Conservation (phyloP, 2,113 vertebrate species). For the Vulpes lagopus region DNA sequence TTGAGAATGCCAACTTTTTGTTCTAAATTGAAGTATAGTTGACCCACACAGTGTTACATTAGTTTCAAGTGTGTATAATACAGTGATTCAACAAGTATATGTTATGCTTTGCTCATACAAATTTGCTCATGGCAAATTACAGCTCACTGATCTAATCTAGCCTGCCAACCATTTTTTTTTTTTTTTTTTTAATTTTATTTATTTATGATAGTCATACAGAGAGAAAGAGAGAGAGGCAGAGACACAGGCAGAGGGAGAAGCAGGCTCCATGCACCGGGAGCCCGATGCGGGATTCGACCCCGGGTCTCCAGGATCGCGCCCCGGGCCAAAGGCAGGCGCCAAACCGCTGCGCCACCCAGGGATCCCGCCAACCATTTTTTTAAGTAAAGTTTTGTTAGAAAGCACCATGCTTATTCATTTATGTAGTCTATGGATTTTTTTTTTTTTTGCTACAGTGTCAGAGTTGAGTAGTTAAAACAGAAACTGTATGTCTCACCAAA, state of each 20-base stretch:
- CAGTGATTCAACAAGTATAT: neutral
- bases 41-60: neutral
- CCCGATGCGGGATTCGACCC: too few relatives aligned
- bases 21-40: neutral
- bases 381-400: neutral
- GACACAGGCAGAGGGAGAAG: too few relatives aligned
- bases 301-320: too few relatives aligned
- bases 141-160: neutral
- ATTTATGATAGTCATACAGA: too few relatives aligned
- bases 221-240: too few relatives aligned
- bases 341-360: too few relatives aligned
- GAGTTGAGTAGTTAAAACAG: neutral
- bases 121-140: neutral
- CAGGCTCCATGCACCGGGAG: too few relatives aligned
- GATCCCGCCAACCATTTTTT: neutral
- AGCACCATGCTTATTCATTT: neutral
- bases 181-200: too few relatives aligned
- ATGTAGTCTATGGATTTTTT: neutral
- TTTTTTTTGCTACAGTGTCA: neutral
- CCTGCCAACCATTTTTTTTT: neutral
- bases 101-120: neutral
- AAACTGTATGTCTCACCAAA: neutral
- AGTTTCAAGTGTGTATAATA: neutral
- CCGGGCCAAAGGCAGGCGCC: too few relatives aligned
- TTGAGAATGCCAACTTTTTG: neutral